phyloP scores from a whole-genome alignment of 2,888 invertebrate genomes.

The Phaedon cochleariae region DNA sequence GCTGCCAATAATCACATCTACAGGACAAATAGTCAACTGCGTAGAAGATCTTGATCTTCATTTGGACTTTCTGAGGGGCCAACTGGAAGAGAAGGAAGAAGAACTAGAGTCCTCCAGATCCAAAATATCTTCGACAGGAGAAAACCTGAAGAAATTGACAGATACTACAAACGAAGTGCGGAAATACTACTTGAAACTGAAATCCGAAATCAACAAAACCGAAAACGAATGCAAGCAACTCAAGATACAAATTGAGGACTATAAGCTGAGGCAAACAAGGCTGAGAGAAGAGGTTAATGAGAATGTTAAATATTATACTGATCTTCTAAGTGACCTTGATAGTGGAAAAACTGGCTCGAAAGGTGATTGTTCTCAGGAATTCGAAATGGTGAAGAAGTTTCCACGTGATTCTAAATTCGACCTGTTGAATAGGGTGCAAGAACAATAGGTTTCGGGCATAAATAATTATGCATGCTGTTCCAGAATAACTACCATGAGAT shows the following conservation, averaged over 20 bases:
- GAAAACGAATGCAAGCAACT: slow-evolving; percentile 53
- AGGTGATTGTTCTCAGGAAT: slow-evolving; percentile 30
- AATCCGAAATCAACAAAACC: slow-evolving; percentile 45
- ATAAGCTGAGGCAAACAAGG: slow-evolving; percentile 47
- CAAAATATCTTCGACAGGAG: slow-evolving; percentile 45
- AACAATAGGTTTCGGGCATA: too few species aligned
- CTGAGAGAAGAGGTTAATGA: slow-evolving; percentile 48
- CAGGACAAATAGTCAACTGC: slow-evolving; percentile 50
- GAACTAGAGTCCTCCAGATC: slow-evolving; percentile 50
- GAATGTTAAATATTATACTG: slow-evolving; percentile 47
- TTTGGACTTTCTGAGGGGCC: slow-evolving; percentile 50
- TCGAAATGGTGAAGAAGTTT: slow-evolving; percentile 42
- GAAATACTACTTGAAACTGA: slow-evolving; percentile 52
- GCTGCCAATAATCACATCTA: slow-evolving; percentile 49
- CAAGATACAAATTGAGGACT: slow-evolving; percentile 54
- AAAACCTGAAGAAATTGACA: slow-evolving; percentile 52
- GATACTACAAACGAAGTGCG: slow-evolving; percentile 51
- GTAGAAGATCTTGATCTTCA: slow-evolving; percentile 55
- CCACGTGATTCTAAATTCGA: too few species aligned
- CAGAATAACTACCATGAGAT: too few species aligned
- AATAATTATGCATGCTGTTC: too few species aligned
- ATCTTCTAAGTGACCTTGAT: slow-evolving; percentile 42
- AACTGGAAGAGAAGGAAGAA: slow-evolving; percentile 52
- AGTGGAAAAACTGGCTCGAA: slow-evolving; percentile 1
- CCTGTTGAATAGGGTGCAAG: too few species aligned